Conservation (phyloP, 2,113 vertebrate genomes). For the Paramisgurnus dabryanus region DNA sequence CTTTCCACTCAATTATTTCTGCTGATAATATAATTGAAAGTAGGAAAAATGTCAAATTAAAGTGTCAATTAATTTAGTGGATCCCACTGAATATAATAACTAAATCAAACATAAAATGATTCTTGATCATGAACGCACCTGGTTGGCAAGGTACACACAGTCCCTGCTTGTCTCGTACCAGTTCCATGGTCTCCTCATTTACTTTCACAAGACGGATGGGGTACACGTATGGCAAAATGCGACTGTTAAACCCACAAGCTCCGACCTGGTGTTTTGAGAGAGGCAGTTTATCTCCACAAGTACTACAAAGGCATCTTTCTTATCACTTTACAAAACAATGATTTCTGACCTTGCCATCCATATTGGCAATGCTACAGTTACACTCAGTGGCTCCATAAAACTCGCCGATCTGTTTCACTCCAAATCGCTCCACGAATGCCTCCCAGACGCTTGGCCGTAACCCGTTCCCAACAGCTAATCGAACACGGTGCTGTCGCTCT, state of each 20-base stretch:
- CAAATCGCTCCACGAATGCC: conserved; percentile 82
- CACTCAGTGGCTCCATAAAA: conserved; percentile 93
- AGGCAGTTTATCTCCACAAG: background rate
- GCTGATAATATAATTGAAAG: background rate
- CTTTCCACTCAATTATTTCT: too few species aligned
- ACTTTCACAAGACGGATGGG: conserved; percentile 84
- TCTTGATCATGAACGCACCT: conserved; percentile 67
- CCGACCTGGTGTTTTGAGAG: conserved; percentile 72
- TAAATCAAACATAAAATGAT: background rate
- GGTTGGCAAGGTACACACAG: conserved; percentile 82
- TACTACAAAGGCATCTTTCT: background rate
- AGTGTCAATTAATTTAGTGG: too few species aligned
- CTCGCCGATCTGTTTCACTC: conserved; percentile 80
- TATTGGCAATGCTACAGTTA: conserved; percentile 90
- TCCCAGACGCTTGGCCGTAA: conserved; percentile 84
- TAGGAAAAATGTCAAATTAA: too few species aligned
- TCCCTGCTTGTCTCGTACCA: conserved; percentile 75
- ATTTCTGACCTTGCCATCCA: conserved; percentile 83
- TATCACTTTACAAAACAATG: background rate
- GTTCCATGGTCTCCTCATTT: conserved; percentile 80
- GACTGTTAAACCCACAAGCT: conserved; percentile 86
- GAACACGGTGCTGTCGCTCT: conserved; percentile 76
- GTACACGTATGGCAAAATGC: conserved; percentile 82
- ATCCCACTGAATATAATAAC: too few species aligned
- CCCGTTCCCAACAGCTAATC: conserved; percentile 86